These are phyloP conservation scores for Baryphthengus martii DNA, from an alignment of 2,113 vertebrate species.

Conservation along the genomic window DNA sequence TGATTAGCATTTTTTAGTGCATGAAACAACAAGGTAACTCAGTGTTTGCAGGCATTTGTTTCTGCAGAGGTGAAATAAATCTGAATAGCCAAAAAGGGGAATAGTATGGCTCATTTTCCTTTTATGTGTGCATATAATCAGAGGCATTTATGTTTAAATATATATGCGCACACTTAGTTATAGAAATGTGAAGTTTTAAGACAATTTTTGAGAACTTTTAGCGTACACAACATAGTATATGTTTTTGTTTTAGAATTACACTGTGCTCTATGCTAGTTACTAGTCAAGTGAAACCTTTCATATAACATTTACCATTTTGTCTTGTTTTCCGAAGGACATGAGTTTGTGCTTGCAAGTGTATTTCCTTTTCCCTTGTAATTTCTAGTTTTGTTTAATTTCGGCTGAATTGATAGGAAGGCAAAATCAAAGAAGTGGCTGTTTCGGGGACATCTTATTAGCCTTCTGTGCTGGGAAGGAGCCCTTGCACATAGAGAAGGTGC, in stretches of 20 bases:
- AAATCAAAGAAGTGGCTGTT: background rate
- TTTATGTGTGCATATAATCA: background rate
- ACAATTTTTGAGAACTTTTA: background rate
- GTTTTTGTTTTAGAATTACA: background rate
- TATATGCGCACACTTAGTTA: background rate
- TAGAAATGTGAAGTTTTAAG: background rate
- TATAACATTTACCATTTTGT: background rate
- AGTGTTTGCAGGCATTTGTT: background rate
- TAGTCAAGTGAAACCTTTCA: background rate
- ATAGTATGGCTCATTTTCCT: accelerated
- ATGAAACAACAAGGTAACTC: background rate
- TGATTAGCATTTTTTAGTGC: background rate
- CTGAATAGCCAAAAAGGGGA: background rate
- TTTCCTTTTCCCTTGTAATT: background rate
- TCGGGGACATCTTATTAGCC: accelerated
- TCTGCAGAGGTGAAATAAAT: background rate
- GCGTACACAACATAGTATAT: background rate
- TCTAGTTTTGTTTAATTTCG: background rate
- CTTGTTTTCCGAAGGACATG: background rate
- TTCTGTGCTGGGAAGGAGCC: background rate
- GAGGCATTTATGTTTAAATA: background rate
- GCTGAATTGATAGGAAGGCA: background rate
- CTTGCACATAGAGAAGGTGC: background rate
- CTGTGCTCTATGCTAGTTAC: background rate
- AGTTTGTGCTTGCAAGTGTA: background rate